Evolutionary conservation across 1,140 invertebrate genomes (phyloP), one percentile per base, ranked within the genome.

Genomic region (Tenebrio molitor): DNA sequence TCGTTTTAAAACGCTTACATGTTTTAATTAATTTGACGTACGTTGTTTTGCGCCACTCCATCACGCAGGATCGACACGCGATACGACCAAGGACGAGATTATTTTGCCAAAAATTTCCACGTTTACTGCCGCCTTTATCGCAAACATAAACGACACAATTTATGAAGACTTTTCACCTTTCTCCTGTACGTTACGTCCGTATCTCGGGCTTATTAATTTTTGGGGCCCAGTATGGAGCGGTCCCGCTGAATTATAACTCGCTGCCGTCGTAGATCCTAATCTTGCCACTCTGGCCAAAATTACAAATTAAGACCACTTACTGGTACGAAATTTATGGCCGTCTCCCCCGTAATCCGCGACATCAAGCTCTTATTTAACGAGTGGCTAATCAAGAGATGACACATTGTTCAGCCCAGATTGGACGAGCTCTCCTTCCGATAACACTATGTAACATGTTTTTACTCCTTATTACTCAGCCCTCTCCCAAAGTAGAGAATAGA

Each of bases 221-320:
- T 50, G 44, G 44, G 8, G 19, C 44, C 44, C 19, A 19, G 17
- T 50, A 50, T 50, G 44, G 19, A 50, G 17, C 19, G 7, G 44
- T 50, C 23, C 44, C 23, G 14, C 8, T 50, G 44, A 50, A 8
- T 10, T 50, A 50, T 21, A 50, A 50, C 44, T 50, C 44, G 1
- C 10, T 5, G 12, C 44, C 15, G 44, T 10, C 44, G 19, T 50
- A 50, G 44, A 50, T 58, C 3, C 50, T 25, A 25, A 29, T 58
- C 50, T 23, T 58, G 50, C 50, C 23, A 25, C 21, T 58, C 7
- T 29, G 21, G 50, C 23, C 50, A 29, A 58, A 58, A 50, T 50
- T 50, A 50, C 44, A 50, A 50, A 58, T 58, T 58, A 58, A 58
- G 23, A n/a, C 50, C 23, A 58, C 50, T 58, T 58, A 58, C 50